Evolutionary conservation across 2,797 vertebrate genomes (phyloP), one percentile per base, ranked within the genome.

Genomic region (Crocodylus rhombifer): DNA sequence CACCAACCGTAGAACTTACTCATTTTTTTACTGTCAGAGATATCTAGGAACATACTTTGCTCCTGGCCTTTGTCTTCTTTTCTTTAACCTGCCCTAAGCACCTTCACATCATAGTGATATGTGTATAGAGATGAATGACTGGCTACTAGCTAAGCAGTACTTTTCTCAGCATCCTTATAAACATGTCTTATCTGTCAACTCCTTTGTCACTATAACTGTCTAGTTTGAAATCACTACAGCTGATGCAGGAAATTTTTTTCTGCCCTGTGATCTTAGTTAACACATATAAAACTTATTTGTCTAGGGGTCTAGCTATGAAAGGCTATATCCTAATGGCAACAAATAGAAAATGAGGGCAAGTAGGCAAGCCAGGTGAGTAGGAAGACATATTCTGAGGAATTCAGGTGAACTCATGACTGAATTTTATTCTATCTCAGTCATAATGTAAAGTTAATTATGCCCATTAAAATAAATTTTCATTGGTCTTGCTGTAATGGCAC

Each of bases 331-430:
- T 86, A n/a, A 2, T 2, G 9, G 63, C 80, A 74, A 75, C 3
- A 13, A 71, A 42, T 18, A 84, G 76, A 25, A 10, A 80, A 81
- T 78, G 26, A 30, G 30, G 86, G 91, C 12, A 57, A 60, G 30
- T 16, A 13, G 23, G 75, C 36, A 42, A 36, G 69, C 69, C 36
- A 71, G 20, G 9, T 26, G 69, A 15, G 23, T 26, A 73, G 62
- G 87, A 90, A 93, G 33, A 21, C 10, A 51, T 9, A 51, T 51
- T 86, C 18, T n/a, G 82, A 79, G 30, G n/a, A 73, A 75, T 20
- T 18, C n/a, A 73, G 14, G 33, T 7, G 56, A 80, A 82, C 0
- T 1, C 25, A 18, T 5, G 16, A 23, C 3, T 36, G 36, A 71
- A 36, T 91, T 15, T 14, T 17, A 63, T 80, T 42, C 20, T 1